phyloP scores from a whole-genome alignment of 2,888 invertebrate species.

The Capitulum mitella region DNA sequence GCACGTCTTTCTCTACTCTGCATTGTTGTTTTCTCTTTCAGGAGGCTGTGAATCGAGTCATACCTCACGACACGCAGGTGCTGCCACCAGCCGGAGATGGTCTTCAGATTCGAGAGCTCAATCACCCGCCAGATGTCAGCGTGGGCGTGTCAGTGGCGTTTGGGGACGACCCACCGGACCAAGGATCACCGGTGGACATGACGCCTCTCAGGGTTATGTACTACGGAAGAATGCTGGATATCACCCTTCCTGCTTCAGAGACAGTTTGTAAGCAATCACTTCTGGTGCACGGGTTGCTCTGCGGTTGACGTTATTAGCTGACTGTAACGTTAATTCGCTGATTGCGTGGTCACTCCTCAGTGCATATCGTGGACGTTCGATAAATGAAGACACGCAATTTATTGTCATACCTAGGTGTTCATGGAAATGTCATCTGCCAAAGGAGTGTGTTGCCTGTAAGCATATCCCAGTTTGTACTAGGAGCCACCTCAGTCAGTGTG shows the following conservation, averaged over 20 bases:
- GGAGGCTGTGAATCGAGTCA: conserved; percentile 60
- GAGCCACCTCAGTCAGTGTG: too few relatives aligned
- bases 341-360: too few relatives aligned
- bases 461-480: too few relatives aligned
- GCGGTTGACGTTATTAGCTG: too few relatives aligned
- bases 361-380: too few relatives aligned
- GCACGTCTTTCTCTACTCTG: too few relatives aligned
- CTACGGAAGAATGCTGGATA: neutral
- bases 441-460: too few relatives aligned
- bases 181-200: neutral
- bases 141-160: neutral
- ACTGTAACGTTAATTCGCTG: too few relatives aligned
- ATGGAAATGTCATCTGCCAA: too few relatives aligned
- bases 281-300: too few relatives aligned
- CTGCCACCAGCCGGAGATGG: conserved; percentile 8
- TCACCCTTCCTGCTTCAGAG: neutral
- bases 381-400: too few relatives aligned
- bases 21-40: conserved; percentile 42
- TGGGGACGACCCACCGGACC: neutral
- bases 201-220: neutral
- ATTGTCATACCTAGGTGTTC: too few relatives aligned
- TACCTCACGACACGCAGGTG: conserved; percentile 5
- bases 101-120: neutral
- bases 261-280: neutral
- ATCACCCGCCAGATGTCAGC: conserved; percentile 15